Evolutionary conservation across 2,888 invertebrate genomes (phyloP).

Genomic region (Monopis laevigella): DNA sequence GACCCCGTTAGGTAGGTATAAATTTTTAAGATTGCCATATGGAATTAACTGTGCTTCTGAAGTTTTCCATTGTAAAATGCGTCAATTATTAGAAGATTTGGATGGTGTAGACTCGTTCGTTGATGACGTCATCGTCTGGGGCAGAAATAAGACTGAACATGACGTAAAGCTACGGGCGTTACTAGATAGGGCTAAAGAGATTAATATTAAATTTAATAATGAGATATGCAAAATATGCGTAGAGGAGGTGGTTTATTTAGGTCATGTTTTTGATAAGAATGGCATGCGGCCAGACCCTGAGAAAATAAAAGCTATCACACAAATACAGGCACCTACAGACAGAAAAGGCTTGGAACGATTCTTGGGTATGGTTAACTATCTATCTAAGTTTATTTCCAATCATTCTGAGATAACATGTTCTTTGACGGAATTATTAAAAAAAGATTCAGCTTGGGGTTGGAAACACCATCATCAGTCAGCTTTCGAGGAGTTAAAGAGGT

Average conservation of each 20-base stretch:
- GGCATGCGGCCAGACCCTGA: slow-evolving; percentile 14
- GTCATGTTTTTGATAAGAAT: slow-evolving; percentile 4
- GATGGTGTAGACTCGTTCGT: slow-evolving; percentile 6
- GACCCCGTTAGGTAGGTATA: slow-evolving; percentile 19
- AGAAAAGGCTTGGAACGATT: not conserved
- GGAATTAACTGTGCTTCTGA: slow-evolving; percentile 21
- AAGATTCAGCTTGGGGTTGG: slow-evolving; percentile 5
- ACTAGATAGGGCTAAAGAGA: slow-evolving; percentile 15
- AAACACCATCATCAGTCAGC: not conserved
- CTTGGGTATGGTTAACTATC: slow-evolving; percentile 12
- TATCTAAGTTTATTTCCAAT: slow-evolving; percentile 18
- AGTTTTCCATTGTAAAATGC: slow-evolving; percentile 20
- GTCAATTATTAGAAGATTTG: slow-evolving; percentile 14
- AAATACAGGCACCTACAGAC: not conserved
- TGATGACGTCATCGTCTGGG: slow-evolving; percentile 12
- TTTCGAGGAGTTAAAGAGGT: not conserved
- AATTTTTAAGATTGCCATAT: slow-evolving; percentile 19
- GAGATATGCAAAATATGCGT: slow-evolving; percentile 17
- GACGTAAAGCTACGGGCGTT: slow-evolving; percentile 14
- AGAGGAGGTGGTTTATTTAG: slow-evolving; percentile 15
- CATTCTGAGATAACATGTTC: slow-evolving; percentile 12
- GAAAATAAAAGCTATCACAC: slow-evolving; percentile 14
- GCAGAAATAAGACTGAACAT: slow-evolving; percentile 14
- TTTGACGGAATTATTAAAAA: slow-evolving; percentile 2
- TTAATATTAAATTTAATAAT: slow-evolving; percentile 18